A percentile compares a stretch with the other conserved stretches of the same genome.
These are phyloP conservation scores for Phortica magna DNA, from an alignment of 2,888 invertebrate genomes.

Conservation along the genomic window DNA sequence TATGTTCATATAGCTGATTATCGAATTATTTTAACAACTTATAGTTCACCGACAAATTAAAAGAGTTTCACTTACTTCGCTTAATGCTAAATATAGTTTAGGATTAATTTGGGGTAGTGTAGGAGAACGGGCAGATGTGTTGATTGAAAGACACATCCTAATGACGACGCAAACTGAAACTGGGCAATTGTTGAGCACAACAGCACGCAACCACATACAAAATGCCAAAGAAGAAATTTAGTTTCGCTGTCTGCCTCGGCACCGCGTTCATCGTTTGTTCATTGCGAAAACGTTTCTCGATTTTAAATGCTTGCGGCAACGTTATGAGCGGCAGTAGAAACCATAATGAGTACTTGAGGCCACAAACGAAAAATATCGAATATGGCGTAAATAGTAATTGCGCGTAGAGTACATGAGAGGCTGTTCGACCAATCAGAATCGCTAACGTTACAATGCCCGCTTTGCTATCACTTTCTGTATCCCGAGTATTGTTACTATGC, in stretches of 20 bases:
- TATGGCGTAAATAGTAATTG: conserved; percentile 94
- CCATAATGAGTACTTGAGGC: conserved; percentile 91
- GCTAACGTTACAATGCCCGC: conserved; percentile 97
- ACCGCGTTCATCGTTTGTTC: conserved; percentile 88
- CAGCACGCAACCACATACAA: conserved; percentile 91
- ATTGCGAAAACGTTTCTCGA: conserved; percentile 92
- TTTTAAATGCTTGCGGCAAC: conserved; percentile 91
- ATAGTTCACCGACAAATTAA: too few relatives aligned
- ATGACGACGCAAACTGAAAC: conserved; percentile 68
- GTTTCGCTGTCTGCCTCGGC: conserved; percentile 91
- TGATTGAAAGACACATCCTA: conserved; percentile 43
- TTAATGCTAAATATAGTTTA: neutral
- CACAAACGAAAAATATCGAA: conserved; percentile 90
- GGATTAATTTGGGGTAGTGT: neutral
- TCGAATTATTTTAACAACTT: neutral
- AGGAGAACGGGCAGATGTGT: too few relatives aligned
- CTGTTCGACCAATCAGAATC: conserved; percentile 94
- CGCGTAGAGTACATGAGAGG: conserved; percentile 94
- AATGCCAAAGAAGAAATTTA: conserved; percentile 94
- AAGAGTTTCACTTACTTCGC: neutral
- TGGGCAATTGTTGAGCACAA: conserved; percentile 83
- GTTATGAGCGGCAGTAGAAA: conserved; percentile 93
- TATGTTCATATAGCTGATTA: neutral
- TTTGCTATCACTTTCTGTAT: conserved; percentile 90
- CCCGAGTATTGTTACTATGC: conserved; percentile 96